Evolutionary conservation across 1,140 invertebrate genomes (phyloP), one percentile per base, ranked within the genome.

Genomic region (Ostrea denselamellosa): DNA sequence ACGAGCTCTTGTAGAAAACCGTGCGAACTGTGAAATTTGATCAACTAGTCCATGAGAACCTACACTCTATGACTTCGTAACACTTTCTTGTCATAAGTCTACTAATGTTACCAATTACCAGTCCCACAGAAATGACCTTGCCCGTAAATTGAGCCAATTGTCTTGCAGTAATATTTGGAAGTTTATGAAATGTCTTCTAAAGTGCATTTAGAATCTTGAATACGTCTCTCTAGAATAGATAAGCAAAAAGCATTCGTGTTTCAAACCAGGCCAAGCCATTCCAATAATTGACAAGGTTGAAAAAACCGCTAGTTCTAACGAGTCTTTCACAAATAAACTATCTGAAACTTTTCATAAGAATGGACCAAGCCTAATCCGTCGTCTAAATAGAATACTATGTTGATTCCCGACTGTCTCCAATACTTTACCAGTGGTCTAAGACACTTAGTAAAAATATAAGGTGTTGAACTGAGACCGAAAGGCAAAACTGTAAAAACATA

Each of bases 91-190:
- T 81, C 68, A 81, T 82, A 34, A 86, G 22, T 19, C 22, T 56
- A 14, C 68, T 56, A 0, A 86, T 44, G 65, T 86, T 56, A n/a
- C 85, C 68, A 12, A 82, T 56, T 14, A 86, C 85, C n/a, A 68
- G 85, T 58, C 68, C 54, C 85, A 86, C 81, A 10, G 85, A 86
- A 54, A 82, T 58, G 81, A 82, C 22, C 81, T 25, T 82, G 7
- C 71, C 85, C 52, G 68, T 58, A 77, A 56, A 81, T 34, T 86
- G 68, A 8, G 85, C 85, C 19, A 82, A 82, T 19, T 82, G 8
- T 44, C 65, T 17, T 9, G 65, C 85, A 25, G 44, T 77, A 0
- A 77, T 7, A 7, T 25, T n/a, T 52, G 85, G 44, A 22, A 77
- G 71, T 4, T 17, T 44, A 77, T 71, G 52, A 25, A 86, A 54